Evolutionary conservation across 2,797 vertebrate genomes (phyloP), one percentile per base, ranked within the genome.

Genomic region (Numenius phaeopus): DNA sequence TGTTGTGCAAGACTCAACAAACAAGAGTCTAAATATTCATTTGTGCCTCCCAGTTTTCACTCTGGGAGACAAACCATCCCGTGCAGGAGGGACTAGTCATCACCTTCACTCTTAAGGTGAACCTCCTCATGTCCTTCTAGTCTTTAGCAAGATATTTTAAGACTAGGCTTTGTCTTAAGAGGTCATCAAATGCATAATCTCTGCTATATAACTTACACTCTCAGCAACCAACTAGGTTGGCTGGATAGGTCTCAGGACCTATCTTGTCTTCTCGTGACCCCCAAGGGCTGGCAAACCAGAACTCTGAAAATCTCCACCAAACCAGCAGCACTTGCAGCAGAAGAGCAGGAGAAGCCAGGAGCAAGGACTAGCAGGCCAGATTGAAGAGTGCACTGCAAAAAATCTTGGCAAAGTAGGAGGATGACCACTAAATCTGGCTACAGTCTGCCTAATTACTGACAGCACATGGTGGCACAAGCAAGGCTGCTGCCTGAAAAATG

Each of bases 301-400:
- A 57, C 40, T 15, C 65, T 22, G 46, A 19, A 32, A 62, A 72
- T 29, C 17, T 55, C 46, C 83, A 42, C 57, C 86, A 72, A 57
- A 52, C 2, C 30, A 42, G 32, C 2, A 0, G 2, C 4, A 4
- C 3, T 2, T 10, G 26, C 21, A 24, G 16, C 5, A 9, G 37
- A 47, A 20, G 47, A 22, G 29, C 37, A 16, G 32, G n/a, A 73
- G 80, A 39, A 73, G 50, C 3, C 50, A 30, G 64, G 19, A 76
- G 66, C 66, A 34, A n/a, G 2, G 22, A 44, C 9, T 0, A 15
- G 27, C 10, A 50, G 27, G 40, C 29, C 62, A 66, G 59, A 50
- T 3, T 79, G 73, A 82, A 27, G 1, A 30, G 22, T 0, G 27
- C 19, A 6, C 39, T 37, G 55, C 24, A 59, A 32, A 90, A 88